Evolutionary conservation across 2,888 invertebrate genomes (phyloP), one percentile per base, ranked within the genome.

Genomic region (Alcis repandata): DNA sequence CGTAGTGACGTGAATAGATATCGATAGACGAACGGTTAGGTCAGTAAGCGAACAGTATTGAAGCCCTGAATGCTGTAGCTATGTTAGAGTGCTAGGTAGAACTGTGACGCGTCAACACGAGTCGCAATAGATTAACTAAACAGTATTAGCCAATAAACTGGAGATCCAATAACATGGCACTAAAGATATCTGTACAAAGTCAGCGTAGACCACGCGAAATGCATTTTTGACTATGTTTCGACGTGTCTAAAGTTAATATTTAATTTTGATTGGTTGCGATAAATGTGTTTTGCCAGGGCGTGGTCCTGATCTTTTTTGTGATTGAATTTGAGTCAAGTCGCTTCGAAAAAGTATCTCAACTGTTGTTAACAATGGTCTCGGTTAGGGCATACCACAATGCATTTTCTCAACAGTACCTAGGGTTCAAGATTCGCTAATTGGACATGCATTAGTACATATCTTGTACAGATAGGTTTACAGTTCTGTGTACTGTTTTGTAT

Each of bases 1-100:
- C 61, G 59, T 73, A 75, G 84, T 77, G 79, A 76, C 78, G 77
- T 82, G 83, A 82, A 83, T 79, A 81, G 82, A 80, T 76, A 77
- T 76, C 72, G 43, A 20, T 41, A 56, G 40, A 40, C 43, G 27
- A 19, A 57, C 33, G n/a, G 40, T 51, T 41, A 48, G 43, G 43
- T 36, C 38, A 46, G 36, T 36, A 43, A 41, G 15, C 36, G 52
- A 58, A 57, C 63, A 53, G 58, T 63, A 53, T 58, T 36, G 43
- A 22, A 48, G 27, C 13, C 41, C 32, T 15, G 10, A 48, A 38
- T 9, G 36, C 36, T 51, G 51, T 51, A 51, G 19, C 51, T 48
- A 19, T 45, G 6, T 4, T 49, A 49, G 32, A 32, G 48, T 51
- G 38, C 36, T 51, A 51, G 51, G 17, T 51, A 51, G 13, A 20